These are phyloP conservation scores for Temnothorax unifasciatus DNA, from an alignment of 2,888 invertebrate genomes.

Conservation along the genomic window DNA sequence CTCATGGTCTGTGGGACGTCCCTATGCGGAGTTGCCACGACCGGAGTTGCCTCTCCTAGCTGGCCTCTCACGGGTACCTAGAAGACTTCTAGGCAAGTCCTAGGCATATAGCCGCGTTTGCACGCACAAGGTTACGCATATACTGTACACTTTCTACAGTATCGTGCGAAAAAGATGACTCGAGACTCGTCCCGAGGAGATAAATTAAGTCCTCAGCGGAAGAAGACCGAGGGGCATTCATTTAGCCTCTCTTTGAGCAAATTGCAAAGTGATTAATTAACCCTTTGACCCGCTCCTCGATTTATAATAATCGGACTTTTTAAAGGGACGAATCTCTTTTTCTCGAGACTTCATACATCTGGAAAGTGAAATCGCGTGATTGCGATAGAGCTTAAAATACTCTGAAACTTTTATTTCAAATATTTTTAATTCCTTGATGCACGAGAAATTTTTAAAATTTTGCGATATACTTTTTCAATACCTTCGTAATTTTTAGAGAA, in stretches of 20 bases:
- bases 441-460: background rate
- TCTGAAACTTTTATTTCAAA: background rate
- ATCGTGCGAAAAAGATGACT: slow-evolving; percentile 38
- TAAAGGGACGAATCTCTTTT: background rate
- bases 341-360: background rate
- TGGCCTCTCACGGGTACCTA: slow-evolving; percentile 63
- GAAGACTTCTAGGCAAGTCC: slow-evolving; percentile 71
- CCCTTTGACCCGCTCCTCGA: background rate
- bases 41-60: slow-evolving; percentile 54
- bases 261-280: slow-evolving; percentile 19
- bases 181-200: slow-evolving; percentile 2
- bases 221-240: background rate
- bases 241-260: slow-evolving; percentile 1
- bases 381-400: too few species aligned
- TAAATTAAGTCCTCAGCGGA: slow-evolving; percentile 3
- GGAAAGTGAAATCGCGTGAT: background rate
- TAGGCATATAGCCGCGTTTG: slow-evolving; percentile 45
- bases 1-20: slow-evolving; percentile 76
- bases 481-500: background rate
- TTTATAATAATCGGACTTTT: background rate
- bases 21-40: slow-evolving; percentile 79
- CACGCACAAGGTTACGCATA: slow-evolving; percentile 54
- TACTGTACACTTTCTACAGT: slow-evolving; percentile 42
- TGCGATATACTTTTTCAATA: background rate
- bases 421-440: background rate